Conservation (phyloP, 2,113 vertebrate genomes). For the Sminthopsis crassicaudata region DNA sequence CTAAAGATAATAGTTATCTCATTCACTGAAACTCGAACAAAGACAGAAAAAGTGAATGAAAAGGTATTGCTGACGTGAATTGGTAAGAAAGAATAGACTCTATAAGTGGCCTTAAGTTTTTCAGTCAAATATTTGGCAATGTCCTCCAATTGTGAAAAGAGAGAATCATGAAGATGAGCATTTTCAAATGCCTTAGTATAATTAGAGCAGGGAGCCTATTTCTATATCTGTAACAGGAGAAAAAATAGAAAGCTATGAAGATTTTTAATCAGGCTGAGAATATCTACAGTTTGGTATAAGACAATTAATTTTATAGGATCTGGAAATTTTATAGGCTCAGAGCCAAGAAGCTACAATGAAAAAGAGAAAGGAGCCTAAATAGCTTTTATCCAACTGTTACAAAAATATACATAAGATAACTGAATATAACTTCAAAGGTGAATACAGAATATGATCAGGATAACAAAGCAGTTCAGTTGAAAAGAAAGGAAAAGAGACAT, state of each 20-base stretch:
- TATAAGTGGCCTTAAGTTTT: neutral
- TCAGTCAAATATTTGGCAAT: neutral
- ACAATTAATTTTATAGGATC: constrained; percentile 37
- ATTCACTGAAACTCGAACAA: neutral
- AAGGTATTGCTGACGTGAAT: neutral
- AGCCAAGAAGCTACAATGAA: constrained; percentile 19
- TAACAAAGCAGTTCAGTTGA: constrained; percentile 69
- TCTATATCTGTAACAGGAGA: constrained; percentile 33
- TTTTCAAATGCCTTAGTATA: neutral
- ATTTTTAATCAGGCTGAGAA: constrained; percentile 15
- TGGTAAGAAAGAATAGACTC: neutral
- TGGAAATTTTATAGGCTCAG: neutral
- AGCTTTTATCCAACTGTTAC: neutral
- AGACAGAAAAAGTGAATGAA: neutral
- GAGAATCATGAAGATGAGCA: neutral
- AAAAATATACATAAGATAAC: constrained; percentile 31
- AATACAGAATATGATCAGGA: constrained; percentile 58
- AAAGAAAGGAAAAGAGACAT: constrained; percentile 66
- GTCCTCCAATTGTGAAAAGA: neutral
- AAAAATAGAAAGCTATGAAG: constrained; percentile 23
- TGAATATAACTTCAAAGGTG: constrained; percentile 22
- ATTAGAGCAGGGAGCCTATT: neutral
- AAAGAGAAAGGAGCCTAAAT: constrained; percentile 47
- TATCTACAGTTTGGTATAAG: constrained; percentile 10
- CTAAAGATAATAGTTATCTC: neutral